Evolutionary conservation across 2,797 vertebrate species (phyloP).

Genomic region (Lacerta bilineata): DNA sequence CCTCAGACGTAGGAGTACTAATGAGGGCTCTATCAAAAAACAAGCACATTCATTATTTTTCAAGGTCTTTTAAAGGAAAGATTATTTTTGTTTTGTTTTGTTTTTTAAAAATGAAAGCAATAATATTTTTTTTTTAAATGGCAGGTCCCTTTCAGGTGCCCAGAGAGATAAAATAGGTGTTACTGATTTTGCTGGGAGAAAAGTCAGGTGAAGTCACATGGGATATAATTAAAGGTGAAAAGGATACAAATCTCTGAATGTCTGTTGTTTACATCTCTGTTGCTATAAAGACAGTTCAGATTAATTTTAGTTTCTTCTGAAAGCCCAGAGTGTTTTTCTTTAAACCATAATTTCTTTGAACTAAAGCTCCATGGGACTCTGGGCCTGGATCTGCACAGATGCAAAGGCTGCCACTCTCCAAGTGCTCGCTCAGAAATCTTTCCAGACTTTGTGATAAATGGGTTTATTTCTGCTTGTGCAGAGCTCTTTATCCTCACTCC

Average conservation of each 20-base stretch:
- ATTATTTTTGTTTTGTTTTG: conserved; percentile 28
- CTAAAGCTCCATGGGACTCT: not conserved
- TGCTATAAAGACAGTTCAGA: conserved; percentile 36
- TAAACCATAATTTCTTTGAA: not conserved
- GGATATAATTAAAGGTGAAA: conserved; percentile 49
- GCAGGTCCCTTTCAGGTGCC: conserved; percentile 53
- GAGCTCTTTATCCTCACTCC: too few relatives aligned
- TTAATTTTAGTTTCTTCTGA: conserved; percentile 46
- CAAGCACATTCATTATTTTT: conserved; percentile 61
- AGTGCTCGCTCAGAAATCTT: not conserved
- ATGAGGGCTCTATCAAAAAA: conserved; percentile 65
- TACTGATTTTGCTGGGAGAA: conserved; percentile 58
- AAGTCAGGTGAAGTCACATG: conserved; percentile 58
- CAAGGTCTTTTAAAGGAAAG: conserved; percentile 63
- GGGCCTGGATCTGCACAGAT: not conserved
- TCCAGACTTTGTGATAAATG: not conserved
- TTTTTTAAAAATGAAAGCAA: conserved; percentile 43
- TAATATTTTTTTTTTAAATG: conserved; percentile 53
- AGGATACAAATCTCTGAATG: conserved; percentile 42
- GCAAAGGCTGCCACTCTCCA: not conserved
- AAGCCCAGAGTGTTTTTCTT: conserved; percentile 32
- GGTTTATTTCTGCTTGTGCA: not conserved
- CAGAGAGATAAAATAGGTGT: conserved; percentile 47
- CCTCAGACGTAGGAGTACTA: conserved; percentile 61
- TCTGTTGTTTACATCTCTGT: not conserved